A percentile compares a stretch with the other conserved stretches of the same genome.
phyloP scores from a whole-genome alignment of 2,888 invertebrate genomes.

The Saturnia pavonia region DNA sequence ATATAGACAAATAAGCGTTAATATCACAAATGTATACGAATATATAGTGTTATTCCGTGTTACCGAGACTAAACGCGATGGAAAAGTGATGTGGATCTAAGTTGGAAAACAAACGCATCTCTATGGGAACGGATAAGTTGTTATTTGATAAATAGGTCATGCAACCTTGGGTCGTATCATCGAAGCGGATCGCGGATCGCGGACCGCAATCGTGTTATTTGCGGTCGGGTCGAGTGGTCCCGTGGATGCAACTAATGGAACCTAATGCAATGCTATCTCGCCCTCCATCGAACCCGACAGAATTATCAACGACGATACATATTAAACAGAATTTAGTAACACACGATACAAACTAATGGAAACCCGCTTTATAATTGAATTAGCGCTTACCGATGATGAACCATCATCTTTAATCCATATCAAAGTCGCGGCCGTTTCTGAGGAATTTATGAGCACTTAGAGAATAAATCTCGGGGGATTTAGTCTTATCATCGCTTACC shows the following conservation, averaged over 20 bases:
- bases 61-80: background rate
- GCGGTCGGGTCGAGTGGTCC: conserved; percentile 13
- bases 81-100: background rate
- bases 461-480: conserved; percentile 20
- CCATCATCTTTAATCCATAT: background rate
- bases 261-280: conserved; percentile 41
- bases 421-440: background rate
- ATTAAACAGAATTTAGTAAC: background rate
- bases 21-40: background rate
- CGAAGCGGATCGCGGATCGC: background rate
- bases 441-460: conserved; percentile 20
- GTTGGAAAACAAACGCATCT: conserved; percentile 8
- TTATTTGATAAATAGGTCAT: conserved; percentile 19
- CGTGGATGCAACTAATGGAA: conserved; percentile 39
- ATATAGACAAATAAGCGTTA: background rate
- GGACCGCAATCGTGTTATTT: conserved; percentile 13
- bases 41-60: background rate
- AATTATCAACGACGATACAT: conserved; percentile 45
- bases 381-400: background rate
- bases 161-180: conserved; percentile 19
- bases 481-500: conserved; percentile 20
- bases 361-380: background rate
- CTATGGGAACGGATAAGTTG: conserved; percentile 15
- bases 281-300: conserved; percentile 41
- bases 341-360: background rate